Base-by-base conservation (phyloP, 2,888 invertebrate species). In the Caenorhabditis sinica region DNA sequence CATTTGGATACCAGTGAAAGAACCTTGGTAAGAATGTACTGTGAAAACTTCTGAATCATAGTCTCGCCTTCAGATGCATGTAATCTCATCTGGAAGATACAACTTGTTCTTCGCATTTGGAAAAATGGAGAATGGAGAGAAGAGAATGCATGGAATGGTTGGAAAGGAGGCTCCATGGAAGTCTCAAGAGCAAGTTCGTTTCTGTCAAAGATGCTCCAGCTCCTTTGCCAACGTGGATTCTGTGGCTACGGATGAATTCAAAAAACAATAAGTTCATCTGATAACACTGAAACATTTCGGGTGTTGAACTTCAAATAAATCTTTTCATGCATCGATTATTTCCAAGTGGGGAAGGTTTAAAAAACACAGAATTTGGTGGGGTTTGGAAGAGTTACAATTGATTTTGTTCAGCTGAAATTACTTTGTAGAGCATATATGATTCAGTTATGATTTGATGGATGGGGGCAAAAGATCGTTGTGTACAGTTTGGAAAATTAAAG, bases 141-240 rank as follows among this genome's bases (percentile, higher is more conserved):
- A 88, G 71, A 58, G 53, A 25, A 76, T 83, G 60, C 88, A 88
- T 36, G 83, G 77, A 72, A 85, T 85, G 79, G 63, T 68, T 51
- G 88, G 88, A 20, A 73, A 81, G n/a, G 82, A 80, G 17, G 86
- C 88, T 17, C 88, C 88, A 79, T 86, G 86, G 86, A 85, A 74
- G 36, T 88, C 88, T 4, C 83, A 82, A 33, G 82, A 88, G 25
- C 77, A 82, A 49, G 82, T 86, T 20, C 65, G 88, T 25, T 86
- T 88, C 82, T 88, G 88, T 61, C 82, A 82, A 13, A 17, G 81
- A 56, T 88, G 88, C 58, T 81, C 85, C 28, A 72, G 82, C 8
- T 76, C 86, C 0, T 86, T 83, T 40, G 66, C 74, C 23, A 85
- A 85, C 51, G 28, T 85, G 28, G 85, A 85, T 66, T 61, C 79